A percentile compares a stretch with the other conserved stretches of the same genome.
Conservation (phyloP, 2,888 invertebrate genomes). For the Cryptus viduatorius region DNA sequence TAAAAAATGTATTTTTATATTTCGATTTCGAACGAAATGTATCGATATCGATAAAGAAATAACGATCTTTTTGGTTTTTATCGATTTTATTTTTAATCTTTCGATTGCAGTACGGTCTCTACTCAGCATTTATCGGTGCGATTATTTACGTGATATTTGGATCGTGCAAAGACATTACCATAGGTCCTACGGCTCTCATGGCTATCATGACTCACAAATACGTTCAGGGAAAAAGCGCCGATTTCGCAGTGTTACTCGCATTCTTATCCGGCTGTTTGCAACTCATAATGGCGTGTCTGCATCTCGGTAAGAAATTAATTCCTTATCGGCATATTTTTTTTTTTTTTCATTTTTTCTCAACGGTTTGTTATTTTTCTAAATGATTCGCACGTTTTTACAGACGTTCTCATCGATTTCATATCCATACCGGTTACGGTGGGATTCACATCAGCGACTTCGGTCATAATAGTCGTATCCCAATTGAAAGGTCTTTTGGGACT, state of each 20-base stretch:
- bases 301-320: constrained; percentile 88
- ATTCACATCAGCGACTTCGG: constrained; percentile 96
- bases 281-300: constrained; percentile 92
- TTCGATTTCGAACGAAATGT: not conserved
- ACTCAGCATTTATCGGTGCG: constrained; percentile 97
- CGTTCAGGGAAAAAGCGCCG: constrained; percentile 89
- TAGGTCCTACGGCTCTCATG: constrained; percentile 97
- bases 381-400: constrained; percentile 84
- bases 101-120: constrained; percentile 93
- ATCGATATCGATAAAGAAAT: not conserved
- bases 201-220: constrained; percentile 95
- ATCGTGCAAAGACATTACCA: constrained; percentile 94
- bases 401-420: constrained; percentile 95
- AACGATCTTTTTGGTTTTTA: constrained; percentile 2
- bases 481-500: constrained; percentile 91
- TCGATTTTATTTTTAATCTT: too few species aligned
- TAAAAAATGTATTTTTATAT: not conserved
- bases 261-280: constrained; percentile 94
- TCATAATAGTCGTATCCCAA: constrained; percentile 95
- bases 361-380: not conserved
- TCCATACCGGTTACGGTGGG: constrained; percentile 95
- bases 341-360: not conserved
- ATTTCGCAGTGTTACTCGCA: constrained; percentile 93
- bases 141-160: constrained; percentile 96
- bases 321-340: not conserved